These are phyloP conservation scores for Enteromius fasciolatus DNA, from an alignment of 2,797 vertebrate species.

Conservation along the genomic window DNA sequence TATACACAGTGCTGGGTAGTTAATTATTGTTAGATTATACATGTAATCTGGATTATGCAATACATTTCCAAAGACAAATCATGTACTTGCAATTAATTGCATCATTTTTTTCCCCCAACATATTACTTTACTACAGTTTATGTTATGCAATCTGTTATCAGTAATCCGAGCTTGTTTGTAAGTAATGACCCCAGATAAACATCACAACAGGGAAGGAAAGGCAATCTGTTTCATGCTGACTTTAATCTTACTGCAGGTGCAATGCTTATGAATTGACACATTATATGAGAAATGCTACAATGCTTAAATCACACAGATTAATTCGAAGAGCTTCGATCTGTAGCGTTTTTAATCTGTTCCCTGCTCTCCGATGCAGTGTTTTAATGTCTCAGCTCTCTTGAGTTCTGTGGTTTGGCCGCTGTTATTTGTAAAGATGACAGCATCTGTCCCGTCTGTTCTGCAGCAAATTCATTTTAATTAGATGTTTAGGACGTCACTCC, in stretches of 20 bases:
- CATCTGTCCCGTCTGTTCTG: conserved; percentile 65
- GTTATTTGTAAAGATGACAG: conserved; percentile 66
- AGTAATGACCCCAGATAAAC: background rate
- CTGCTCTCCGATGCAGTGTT: background rate
- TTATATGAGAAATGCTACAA: background rate
- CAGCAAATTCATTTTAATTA: conserved; percentile 81
- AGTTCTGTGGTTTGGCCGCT: conserved; percentile 64
- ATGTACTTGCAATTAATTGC: no score
- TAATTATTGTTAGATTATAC: no score
- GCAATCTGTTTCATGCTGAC: background rate
- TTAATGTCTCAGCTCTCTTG: conserved; percentile 39
- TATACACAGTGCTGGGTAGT: no score
- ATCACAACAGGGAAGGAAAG: background rate
- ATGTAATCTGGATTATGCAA: no score
- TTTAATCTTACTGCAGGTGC: background rate
- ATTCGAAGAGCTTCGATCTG: background rate
- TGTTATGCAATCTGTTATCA: background rate
- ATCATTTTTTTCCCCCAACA: background rate
- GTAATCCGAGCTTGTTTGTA: background rate
- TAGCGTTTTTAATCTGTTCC: background rate
- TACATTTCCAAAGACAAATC: no score
- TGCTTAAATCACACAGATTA: background rate
- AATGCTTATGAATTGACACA: background rate
- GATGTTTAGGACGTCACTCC: conserved; percentile 65
- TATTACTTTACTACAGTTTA: background rate